Base-by-base conservation (phyloP, 2,797 vertebrate genomes). In the Takifugu ocellatus region DNA sequence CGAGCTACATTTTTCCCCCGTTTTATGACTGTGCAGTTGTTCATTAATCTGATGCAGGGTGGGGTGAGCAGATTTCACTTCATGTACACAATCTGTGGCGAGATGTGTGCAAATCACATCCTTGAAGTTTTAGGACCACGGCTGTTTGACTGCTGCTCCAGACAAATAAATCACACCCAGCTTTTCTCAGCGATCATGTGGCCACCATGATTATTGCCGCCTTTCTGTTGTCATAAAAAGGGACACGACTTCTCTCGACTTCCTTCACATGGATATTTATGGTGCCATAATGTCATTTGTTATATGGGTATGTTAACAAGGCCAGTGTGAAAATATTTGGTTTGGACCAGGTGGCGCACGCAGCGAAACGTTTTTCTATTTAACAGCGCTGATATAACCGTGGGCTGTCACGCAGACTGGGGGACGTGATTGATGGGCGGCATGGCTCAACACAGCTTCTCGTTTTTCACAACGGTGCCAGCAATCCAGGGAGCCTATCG, bases 151-250 rank as follows among this genome's bases (percentile, higher is more conserved):
- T 68, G 66, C 43, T 44, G 61, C 66, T 68, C 43, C 14, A 54
- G 25, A 44, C 62, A 81, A 85, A 84, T 62, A 86, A 88, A 88
- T 90, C 87, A 86, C 82, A 83, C 83, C 84, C 84, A 73, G 44
- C 65, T 73, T 79, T 79, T 63, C 62, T 57, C 62, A 78, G 70
- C 56, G 39, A 49, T 21, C 72, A 74, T 79, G 75, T 78, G 66
- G 71, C 57, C 49, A 16, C 2, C 36, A 67, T 42, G 65, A 48
- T 73, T 60, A 65, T 68, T 70, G 70, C 67, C 39, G 24, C 31
- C 25, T 56, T 24, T 8, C 51, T 49, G 61, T 66, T 62, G 71
- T 54, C 48, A 82, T 88, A 89, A 89, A 48, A 89, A 71, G 68
- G 68, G 78, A 86, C 27, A 67, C 60, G 64, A 71, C 72, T 77